Percentiles rank a stretch among this genome's conserved stretches.
phyloP scores from a whole-genome alignment of 2,888 invertebrate species.

The Lepidocyrtinus sp. region DNA sequence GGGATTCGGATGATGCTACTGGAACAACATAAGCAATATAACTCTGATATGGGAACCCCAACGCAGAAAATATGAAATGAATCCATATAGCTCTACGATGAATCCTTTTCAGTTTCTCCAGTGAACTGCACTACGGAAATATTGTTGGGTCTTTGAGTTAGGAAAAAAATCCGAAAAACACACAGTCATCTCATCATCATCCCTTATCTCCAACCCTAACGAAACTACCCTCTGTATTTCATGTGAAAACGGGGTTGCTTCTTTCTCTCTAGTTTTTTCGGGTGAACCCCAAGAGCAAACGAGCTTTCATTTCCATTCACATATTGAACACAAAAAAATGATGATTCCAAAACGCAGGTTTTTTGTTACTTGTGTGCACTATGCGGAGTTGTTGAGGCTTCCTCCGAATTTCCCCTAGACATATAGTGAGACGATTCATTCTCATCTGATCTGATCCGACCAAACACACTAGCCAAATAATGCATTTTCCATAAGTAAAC shows the following conservation, averaged over 20 bases:
- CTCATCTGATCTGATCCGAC: no score
- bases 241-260: background rate
- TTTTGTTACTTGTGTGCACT: slow-evolving; percentile 7
- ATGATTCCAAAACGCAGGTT: background rate
- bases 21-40: background rate
- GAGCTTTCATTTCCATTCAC: slow-evolving; percentile 31
- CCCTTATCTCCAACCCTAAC: slow-evolving; percentile 6
- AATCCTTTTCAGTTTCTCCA: slow-evolving; percentile 30
- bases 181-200: slow-evolving; percentile 36
- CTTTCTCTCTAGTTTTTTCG: no score
- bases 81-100: background rate
- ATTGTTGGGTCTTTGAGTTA: background rate
- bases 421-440: no score
- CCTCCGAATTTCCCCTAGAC: slow-evolving; percentile 45
- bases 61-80: no score
- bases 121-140: background rate
- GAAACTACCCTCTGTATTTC: no score
- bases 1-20: background rate
- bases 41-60: no score
- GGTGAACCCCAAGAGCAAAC: slow-evolving; percentile 38
- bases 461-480: slow-evolving; percentile 2
- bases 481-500: slow-evolving; percentile 54
- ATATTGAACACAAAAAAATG: no score
- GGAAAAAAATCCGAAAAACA: slow-evolving; percentile 48
- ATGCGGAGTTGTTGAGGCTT: slow-evolving; percentile 58